phyloP scores from a whole-genome alignment of 2,113 vertebrate species.

The Cyphotilapia sp. region DNA sequence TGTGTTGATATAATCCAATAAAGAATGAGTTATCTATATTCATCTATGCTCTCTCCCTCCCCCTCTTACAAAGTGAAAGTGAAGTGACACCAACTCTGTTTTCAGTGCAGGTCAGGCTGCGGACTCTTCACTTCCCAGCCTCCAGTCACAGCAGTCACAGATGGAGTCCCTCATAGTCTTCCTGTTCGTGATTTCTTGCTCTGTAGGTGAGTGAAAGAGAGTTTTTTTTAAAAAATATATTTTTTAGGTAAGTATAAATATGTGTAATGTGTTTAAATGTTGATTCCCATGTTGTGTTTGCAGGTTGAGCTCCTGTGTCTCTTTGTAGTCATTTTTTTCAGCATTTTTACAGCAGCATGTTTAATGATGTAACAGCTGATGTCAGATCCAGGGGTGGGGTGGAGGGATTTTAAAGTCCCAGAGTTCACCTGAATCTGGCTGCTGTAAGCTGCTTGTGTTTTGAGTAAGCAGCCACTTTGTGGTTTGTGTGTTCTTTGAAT shows the following conservation, averaged over 20 bases:
- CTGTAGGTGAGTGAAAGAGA: background rate
- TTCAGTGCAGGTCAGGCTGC: background rate
- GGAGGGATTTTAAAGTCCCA: rapidly evolving
- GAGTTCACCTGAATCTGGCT: background rate
- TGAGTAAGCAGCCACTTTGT: background rate
- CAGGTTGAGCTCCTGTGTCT: background rate
- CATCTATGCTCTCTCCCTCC: background rate
- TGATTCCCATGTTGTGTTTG: background rate
- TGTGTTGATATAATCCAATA: background rate
- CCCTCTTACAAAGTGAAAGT: background rate
- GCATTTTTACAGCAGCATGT: background rate
- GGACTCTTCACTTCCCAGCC: rapidly evolving
- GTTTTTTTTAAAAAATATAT: rapidly evolving
- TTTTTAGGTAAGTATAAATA: background rate
- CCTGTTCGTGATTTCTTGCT: background rate
- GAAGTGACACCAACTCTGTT: rapidly evolving
- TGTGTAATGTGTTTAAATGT: background rate
- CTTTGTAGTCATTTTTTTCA: background rate
- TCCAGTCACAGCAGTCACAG: background rate
- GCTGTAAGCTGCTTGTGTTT: rapidly evolving
- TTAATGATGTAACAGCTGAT: background rate
- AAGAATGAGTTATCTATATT: background rate
- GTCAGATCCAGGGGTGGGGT: rapidly evolving
- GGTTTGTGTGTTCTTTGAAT: rapidly evolving
- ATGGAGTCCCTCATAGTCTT: background rate